Conservation (phyloP, 1,140 invertebrate genomes). For the Drosophila cardini region DNA sequence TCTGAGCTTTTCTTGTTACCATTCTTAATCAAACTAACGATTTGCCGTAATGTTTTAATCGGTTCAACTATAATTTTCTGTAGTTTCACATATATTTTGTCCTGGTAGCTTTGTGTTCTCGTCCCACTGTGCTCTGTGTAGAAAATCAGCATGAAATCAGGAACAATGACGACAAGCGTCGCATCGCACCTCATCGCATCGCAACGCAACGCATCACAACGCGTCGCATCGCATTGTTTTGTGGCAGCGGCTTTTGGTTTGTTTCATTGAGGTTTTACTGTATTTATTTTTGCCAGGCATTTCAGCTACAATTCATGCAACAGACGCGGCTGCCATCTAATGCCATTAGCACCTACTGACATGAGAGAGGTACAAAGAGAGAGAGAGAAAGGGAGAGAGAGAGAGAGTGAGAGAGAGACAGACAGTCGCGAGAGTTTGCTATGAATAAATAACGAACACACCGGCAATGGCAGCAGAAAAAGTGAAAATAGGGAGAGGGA, state of each 20-base stretch:
- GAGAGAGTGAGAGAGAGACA: not conserved
- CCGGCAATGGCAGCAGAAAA: constrained; percentile 19
- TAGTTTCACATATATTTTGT: too few species aligned
- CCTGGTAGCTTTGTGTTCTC: too few species aligned
- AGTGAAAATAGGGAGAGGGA: constrained; percentile 2
- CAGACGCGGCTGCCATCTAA: constrained; percentile 34
- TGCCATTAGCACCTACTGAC: constrained; percentile 52
- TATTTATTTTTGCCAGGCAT: constrained; percentile 67
- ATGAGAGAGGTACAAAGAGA: not conserved
- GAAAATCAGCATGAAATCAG: constrained; percentile 16
- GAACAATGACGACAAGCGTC: constrained; percentile 42
- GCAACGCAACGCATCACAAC: not conserved
- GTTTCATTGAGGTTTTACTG: constrained; percentile 55
- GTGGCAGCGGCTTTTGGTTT: constrained; percentile 56
- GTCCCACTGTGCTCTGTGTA: not conserved
- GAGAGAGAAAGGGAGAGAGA: not conserved
- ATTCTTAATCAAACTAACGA: too few species aligned
- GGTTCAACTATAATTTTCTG: too few species aligned
- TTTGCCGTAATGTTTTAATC: too few species aligned
- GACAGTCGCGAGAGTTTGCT: constrained; percentile 46
- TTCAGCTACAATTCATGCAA: constrained; percentile 65
- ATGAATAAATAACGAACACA: constrained; percentile 77
- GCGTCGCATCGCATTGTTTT: constrained; percentile 70
- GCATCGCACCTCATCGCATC: constrained; percentile 7
- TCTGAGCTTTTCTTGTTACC: too few species aligned